Percentiles rank a stretch among this genome's conserved stretches.
Conservation (phyloP, 1,140 invertebrate species). For the Rhagoletis pomonella region DNA sequence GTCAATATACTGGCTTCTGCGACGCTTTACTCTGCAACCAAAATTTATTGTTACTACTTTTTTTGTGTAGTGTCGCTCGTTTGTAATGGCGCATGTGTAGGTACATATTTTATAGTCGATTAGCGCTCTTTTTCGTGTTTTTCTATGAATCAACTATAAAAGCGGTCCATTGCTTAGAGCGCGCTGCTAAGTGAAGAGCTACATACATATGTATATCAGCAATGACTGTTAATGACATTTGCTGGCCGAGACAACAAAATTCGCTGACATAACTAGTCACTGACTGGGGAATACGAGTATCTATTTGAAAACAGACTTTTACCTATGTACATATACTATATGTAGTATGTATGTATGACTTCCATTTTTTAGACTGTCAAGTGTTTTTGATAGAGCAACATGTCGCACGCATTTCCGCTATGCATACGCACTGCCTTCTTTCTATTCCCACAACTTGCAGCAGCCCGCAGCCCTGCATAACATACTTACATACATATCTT, state of each 20-base stretch:
- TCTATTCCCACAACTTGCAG: not conserved
- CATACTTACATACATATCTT: not conserved
- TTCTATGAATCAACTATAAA: not conserved
- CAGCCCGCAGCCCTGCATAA: not conserved
- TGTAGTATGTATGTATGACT: not conserved
- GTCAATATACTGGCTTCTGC: slow-evolving; percentile 30
- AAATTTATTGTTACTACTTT: slow-evolving; percentile 4
- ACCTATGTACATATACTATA: no score
- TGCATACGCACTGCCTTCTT: not conserved
- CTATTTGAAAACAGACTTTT: not conserved
- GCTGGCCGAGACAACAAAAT: slow-evolving; percentile 20
- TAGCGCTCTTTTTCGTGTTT: slow-evolving; percentile 28
- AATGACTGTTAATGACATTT: not conserved
- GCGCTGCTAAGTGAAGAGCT: no score
- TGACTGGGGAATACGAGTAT: not conserved
- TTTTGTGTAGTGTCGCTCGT: not conserved
- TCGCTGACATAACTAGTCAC: slow-evolving; percentile 6
- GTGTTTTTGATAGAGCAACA: not conserved
- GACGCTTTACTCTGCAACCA: not conserved
- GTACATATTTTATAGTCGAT: slow-evolving; percentile 29
- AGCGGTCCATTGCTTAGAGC: not conserved
- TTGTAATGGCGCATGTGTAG: slow-evolving; percentile 10
- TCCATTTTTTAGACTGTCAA: not conserved
- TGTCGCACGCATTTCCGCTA: not conserved
- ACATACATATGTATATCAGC: no score